These are phyloP conservation scores for Stegodyphus mimosarum DNA, from an alignment of 1,140 invertebrate species.

Conservation along the genomic window DNA sequence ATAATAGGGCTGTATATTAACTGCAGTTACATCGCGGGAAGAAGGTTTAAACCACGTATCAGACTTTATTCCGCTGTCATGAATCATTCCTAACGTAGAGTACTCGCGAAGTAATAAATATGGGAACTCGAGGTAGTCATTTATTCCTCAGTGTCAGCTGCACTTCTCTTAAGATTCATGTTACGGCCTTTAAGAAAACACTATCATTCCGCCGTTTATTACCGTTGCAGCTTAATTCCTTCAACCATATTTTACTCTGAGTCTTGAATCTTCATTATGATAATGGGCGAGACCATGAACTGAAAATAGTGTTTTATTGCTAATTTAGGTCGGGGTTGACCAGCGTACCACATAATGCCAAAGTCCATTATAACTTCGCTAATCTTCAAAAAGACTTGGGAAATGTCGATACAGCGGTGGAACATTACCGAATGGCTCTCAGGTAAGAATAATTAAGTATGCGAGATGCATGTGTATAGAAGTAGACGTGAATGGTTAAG, in stretches of 20 bases:
- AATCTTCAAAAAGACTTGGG: conserved; percentile 84
- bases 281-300: conserved; percentile 25
- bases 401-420: conserved; percentile 77
- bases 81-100: too few species aligned
- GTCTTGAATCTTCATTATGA: conserved; percentile 49
- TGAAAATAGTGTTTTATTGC: conserved; percentile 53
- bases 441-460: conserved; percentile 73
- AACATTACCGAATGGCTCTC: conserved; percentile 83
- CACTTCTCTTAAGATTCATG: conserved; percentile 17
- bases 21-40: too few species aligned
- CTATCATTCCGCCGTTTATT: conserved; percentile 25
- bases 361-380: conserved; percentile 91
- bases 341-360: conserved; percentile 85
- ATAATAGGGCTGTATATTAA: too few species aligned
- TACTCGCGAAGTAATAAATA: too few species aligned
- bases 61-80: too few species aligned
- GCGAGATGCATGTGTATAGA: background rate
- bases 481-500: too few species aligned
- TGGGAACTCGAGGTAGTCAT: too few species aligned
- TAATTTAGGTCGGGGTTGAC: conserved; percentile 80
- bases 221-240: conserved; percentile 8
- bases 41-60: too few species aligned
- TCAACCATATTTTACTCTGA: conserved; percentile 41
- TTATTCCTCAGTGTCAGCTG: too few species aligned
- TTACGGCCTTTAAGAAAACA: conserved; percentile 45